phyloP scores from a whole-genome alignment of 2,888 invertebrate genomes.

The Cybosia mesomella region DNA sequence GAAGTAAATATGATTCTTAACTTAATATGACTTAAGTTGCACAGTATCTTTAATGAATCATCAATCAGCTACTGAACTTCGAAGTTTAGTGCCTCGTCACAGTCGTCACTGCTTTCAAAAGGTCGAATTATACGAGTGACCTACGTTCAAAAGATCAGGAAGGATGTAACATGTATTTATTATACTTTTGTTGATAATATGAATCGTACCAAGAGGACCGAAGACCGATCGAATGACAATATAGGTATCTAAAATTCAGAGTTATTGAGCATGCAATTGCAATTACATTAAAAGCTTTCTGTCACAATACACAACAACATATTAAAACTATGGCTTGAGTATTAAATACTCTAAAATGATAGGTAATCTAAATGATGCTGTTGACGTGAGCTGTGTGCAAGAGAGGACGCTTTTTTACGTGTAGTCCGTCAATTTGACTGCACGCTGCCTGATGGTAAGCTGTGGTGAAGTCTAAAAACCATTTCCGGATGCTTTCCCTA shows the following conservation, averaged over 20 bases:
- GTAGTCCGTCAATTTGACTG: too few relatives aligned
- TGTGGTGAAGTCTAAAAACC: too few relatives aligned
- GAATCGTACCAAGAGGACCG: not conserved
- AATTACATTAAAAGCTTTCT: too few relatives aligned
- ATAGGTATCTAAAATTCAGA: not conserved
- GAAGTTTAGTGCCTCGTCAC: conserved; percentile 35
- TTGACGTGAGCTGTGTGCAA: too few relatives aligned
- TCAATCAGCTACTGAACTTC: conserved; percentile 19
- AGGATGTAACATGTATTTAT: not conserved
- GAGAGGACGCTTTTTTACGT: too few relatives aligned
- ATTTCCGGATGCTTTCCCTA: too few relatives aligned
- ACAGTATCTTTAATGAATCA: conserved; percentile 15
- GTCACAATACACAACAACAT: too few relatives aligned
- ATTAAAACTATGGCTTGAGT: too few relatives aligned
- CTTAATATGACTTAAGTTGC: conserved; percentile 11
- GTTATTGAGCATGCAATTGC: too few relatives aligned
- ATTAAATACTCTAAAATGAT: too few relatives aligned
- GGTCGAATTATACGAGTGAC: conserved; percentile 16
- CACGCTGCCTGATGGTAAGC: too few relatives aligned
- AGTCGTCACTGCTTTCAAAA: conserved; percentile 29
- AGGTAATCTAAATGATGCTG: too few relatives aligned
- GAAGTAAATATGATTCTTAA: not conserved
- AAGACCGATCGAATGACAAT: not conserved
- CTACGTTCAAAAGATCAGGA: conserved; percentile 29
- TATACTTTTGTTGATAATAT: not conserved